phyloP scores from a whole-genome alignment of 2,888 invertebrate genomes.

The Fragum sueziense region DNA sequence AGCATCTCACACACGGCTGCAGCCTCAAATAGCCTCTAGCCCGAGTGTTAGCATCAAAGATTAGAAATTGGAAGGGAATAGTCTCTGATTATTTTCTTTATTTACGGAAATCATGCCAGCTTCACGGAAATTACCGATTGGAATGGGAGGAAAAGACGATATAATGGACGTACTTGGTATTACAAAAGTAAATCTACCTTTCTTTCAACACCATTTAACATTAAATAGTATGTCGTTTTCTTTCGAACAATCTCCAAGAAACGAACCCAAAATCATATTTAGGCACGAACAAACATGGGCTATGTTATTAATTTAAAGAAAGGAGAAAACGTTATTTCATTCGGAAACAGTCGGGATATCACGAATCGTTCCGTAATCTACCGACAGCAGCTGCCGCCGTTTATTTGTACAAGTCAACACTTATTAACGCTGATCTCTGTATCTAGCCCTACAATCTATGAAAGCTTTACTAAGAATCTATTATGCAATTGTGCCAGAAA shows the following conservation, averaged over 20 bases:
- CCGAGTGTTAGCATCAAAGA: slow-evolving; percentile 1
- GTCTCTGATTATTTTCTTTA: slow-evolving; percentile 12
- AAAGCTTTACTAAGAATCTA: slow-evolving; percentile 19
- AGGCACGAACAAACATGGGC: too few species aligned
- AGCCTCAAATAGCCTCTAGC: neutral
- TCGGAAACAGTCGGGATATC: neutral
- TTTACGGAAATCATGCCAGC: slow-evolving; percentile 15
- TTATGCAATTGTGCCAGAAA: slow-evolving; percentile 13
- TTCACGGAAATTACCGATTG: neutral
- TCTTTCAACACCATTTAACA: too few species aligned
- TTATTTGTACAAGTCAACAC: slow-evolving; percentile 53
- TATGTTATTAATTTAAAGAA: too few species aligned
- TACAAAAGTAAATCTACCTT: too few species aligned
- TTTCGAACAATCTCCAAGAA: too few species aligned
- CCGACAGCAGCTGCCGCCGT: slow-evolving; percentile 24
- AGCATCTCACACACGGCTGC: neutral
- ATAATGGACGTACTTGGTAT: too few species aligned
- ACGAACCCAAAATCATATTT: too few species aligned
- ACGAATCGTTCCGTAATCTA: slow-evolving; percentile 8
- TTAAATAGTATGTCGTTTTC: too few species aligned
- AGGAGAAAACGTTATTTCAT: too few species aligned
- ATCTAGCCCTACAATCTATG: slow-evolving; percentile 30
- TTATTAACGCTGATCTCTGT: slow-evolving; percentile 31
- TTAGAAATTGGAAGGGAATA: slow-evolving; percentile 6
- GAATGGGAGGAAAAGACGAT: too few species aligned